Evolutionary conservation across 2,888 invertebrate genomes (phyloP).

Genomic region (Thysanoteuthis rhombus): DNA sequence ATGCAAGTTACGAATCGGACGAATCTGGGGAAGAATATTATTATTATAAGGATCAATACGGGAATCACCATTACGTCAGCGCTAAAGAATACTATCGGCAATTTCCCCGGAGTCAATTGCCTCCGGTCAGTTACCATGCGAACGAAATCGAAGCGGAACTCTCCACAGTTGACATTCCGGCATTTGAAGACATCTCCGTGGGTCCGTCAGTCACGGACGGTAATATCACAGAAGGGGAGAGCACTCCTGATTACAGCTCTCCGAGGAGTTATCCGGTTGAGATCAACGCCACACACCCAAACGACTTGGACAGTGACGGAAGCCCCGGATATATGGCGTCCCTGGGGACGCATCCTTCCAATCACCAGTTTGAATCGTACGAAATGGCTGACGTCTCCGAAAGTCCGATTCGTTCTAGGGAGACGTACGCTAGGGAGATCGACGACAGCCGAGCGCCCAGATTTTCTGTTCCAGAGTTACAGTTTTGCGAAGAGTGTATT

Average conservation of each 20-base stretch:
- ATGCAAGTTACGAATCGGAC: slow-evolving; percentile 14
- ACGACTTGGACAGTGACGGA: background rate
- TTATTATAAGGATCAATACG: slow-evolving; percentile 13
- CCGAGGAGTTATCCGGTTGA: background rate
- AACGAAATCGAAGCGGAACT: background rate
- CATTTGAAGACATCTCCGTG: slow-evolving; percentile 14
- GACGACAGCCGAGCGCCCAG: background rate
- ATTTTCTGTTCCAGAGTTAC: background rate
- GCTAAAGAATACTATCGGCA: background rate
- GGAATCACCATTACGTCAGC: slow-evolving; percentile 19
- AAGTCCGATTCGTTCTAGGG: background rate
- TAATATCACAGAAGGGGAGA: background rate
- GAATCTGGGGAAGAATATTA: background rate
- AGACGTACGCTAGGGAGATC: background rate
- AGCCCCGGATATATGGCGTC: background rate
- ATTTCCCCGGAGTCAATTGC: background rate
- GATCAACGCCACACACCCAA: background rate
- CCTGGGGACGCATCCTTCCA: no score
- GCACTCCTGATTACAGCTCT: background rate
- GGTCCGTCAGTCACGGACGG: background rate
- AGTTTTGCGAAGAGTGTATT: background rate
- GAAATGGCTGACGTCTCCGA: background rate
- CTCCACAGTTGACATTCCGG: background rate
- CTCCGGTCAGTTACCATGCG: no score
- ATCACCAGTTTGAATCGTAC: background rate